Conservation (phyloP, 2,888 invertebrate genomes). For the Gastrophysa polygoni region DNA sequence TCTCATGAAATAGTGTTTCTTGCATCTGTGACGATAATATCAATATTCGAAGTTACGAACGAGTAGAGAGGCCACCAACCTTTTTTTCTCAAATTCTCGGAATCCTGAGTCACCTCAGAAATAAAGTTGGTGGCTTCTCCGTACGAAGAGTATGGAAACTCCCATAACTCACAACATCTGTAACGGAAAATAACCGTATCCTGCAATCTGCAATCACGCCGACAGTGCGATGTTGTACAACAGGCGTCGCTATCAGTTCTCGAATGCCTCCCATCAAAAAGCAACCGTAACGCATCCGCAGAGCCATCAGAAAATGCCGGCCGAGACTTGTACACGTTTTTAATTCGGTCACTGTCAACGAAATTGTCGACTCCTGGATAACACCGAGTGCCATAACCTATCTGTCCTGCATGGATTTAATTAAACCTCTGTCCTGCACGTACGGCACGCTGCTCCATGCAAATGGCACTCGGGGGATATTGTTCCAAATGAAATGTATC, state of each 20-base stretch:
- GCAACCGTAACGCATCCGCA: background rate
- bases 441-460: constrained; percentile 25
- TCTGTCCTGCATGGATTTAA: constrained; percentile 34
- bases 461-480: constrained; percentile 30
- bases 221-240: no score
- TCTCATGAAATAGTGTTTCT: no score
- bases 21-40: no score
- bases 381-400: constrained; percentile 26
- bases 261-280: background rate
- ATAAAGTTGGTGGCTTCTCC: no score
- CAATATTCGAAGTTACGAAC: no score
- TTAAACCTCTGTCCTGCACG: constrained; percentile 28
- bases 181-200: no score
- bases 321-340: constrained; percentile 5
- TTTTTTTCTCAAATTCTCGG: no score
- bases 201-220: no score
- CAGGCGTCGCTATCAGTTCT: background rate
- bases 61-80: no score
- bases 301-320: background rate
- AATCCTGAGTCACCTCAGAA: no score
- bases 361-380: constrained; percentile 26
- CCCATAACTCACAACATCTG: no score
- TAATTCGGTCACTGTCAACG: constrained; percentile 12
- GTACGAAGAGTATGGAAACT: no score
- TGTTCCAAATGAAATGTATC: constrained; percentile 34